A percentile compares a stretch with the other conserved stretches of the same genome.
Conservation (phyloP, 2,797 vertebrate species). For the Chaetodon trifasciatus region DNA sequence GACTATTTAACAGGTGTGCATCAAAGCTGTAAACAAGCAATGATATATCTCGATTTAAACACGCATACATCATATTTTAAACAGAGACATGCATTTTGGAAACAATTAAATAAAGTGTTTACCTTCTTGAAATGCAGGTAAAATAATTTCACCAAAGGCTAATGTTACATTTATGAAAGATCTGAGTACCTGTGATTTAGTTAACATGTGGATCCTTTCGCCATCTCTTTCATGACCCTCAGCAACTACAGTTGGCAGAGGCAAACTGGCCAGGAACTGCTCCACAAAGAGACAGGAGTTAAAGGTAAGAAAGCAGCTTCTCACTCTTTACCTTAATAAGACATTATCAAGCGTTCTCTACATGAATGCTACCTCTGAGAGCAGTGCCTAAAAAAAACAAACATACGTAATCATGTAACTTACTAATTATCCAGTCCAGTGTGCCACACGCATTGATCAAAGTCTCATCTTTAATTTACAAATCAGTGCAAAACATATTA, state of each 20-base stretch:
- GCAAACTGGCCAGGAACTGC: background rate
- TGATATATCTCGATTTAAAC: constrained; percentile 1
- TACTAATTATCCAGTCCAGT: constrained; percentile 26
- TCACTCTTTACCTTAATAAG: background rate
- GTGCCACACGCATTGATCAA: constrained; percentile 59
- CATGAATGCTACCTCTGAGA: background rate
- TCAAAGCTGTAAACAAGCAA: background rate
- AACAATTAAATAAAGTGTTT: background rate
- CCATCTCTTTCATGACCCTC: background rate
- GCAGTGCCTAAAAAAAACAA: background rate
- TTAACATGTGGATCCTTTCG: background rate
- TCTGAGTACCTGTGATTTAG: constrained; percentile 8
- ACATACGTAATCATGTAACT: constrained; percentile 20
- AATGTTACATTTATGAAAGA: background rate
- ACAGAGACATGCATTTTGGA: background rate
- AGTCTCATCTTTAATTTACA: constrained; percentile 66
- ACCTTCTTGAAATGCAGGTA: background rate
- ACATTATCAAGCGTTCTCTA: background rate
- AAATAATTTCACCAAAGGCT: background rate
- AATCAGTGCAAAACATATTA: constrained; percentile 71
- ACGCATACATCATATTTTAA: background rate
- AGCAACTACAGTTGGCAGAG: constrained; percentile 41
- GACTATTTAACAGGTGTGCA: background rate
- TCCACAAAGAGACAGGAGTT: constrained; percentile 4
- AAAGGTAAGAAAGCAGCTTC: background rate